These are phyloP conservation scores for Numida meleagris DNA, from an alignment of 2,113 vertebrate genomes.

Conservation along the genomic window DNA sequence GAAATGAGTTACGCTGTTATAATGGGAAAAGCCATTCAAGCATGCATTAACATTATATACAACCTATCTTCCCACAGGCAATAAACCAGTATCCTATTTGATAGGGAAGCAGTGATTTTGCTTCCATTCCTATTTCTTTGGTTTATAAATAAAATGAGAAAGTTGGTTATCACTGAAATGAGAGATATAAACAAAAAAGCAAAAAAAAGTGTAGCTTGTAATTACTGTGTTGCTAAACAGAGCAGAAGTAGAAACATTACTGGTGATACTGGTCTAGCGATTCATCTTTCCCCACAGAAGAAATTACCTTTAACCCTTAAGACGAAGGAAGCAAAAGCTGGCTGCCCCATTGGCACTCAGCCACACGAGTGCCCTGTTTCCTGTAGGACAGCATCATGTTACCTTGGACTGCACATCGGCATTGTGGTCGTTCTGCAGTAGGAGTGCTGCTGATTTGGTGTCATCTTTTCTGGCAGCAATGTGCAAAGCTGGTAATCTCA, in stretches of 20 bases:
- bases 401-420: conserved; percentile 99
- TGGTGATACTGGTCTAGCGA: neutral
- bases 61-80: neutral
- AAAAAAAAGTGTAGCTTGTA: neutral
- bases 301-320: neutral
- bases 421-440: conserved; percentile 98
- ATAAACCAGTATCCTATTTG: conserved; percentile 20
- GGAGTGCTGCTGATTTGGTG: conserved; percentile 94
- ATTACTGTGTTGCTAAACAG: neutral
- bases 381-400: neutral
- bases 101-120: neutral
- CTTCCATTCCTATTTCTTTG: neutral
- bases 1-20: conserved; percentile 38
- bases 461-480: conserved; percentile 97
- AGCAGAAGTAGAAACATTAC: neutral
- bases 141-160: neutral
- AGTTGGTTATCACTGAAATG: neutral
- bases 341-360: neutral
- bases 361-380: neutral
- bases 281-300: neutral
- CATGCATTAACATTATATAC: conserved; percentile 59
- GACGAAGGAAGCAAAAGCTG: neutral
- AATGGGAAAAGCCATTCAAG: conserved; percentile 33
- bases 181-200: neutral
- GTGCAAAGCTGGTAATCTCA: conserved; percentile 94